Base-by-base conservation (phyloP, 1,140 invertebrate genomes). In the Hormaphis cornu region DNA sequence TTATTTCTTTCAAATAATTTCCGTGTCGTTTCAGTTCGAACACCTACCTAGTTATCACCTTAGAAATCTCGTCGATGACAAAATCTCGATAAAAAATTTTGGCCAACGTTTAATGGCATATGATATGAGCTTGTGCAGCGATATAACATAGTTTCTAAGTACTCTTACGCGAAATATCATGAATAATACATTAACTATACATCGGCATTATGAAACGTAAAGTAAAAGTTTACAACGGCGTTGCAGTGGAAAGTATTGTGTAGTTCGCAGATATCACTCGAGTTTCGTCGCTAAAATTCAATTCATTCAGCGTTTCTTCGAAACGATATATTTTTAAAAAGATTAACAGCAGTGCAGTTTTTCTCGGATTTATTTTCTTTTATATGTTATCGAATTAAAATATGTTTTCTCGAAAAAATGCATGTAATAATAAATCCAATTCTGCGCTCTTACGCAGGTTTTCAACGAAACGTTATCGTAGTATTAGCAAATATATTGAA, bases 131-230 rank as follows among this genome's bases (percentile, higher is more conserved):
- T 8, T 37, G 30, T 37, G 12, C 22, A 58, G 14, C 35, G 1
- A 52, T 24, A 20, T 37, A n/a, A 56, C 53, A 22, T 56, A 56
- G 14, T 56, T 56, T 56, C 37, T 56, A 56, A 37, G 33, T 37
- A 56, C 9, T 56, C 20, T 56, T 56, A 56, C 20, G 37, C 1
- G 37, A 56, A 58, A 58, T 40, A 40, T 1, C 14, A 58, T 58
- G 35, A 58, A 58, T 58, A 58, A 58, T 40, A n/a, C 54, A 58
- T 58, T 40, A 37, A 40, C 54, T 37, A 40, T n/a, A n/a, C n/a
- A n/a, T n/a, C n/a, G 8, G 54, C 4, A 24, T 40, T 40, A 58
- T 58, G 4, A 56, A 56, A 37, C 22, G 14, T 24, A 37, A 58
- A 37, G 22, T 58, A 24, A 58, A 58, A 40, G 22, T 58, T 58